Evolutionary conservation across 2,797 vertebrate genomes (phyloP), one percentile per base, ranked within the genome.

Genomic region (Nannoperca australis): DNA sequence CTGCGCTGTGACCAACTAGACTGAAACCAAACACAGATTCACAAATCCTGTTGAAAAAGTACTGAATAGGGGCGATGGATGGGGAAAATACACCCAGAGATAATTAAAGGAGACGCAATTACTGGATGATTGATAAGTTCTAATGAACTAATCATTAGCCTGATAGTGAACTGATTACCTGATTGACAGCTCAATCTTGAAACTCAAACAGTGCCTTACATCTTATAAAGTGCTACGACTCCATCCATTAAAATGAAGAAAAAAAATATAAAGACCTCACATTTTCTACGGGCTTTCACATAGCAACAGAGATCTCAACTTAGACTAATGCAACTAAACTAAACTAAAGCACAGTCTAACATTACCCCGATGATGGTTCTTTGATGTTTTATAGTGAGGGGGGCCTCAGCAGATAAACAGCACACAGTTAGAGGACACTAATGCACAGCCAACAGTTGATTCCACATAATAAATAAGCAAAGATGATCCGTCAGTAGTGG

Each of bases 171-270:
- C 12, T 54, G 66, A 88, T 75, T 47, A 50, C 27, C 27, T 66
- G 59, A 73, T 32, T 69, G 40, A 71, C 2, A 9, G 45, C 42
- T 22, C 83, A 73, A 65, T 76, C 24, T 56, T 74, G 42, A 84
- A 84, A 88, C 6, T 70, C 12, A 84, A 82, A 86, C 62, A 84
- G 80, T 90, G 79, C 73, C 17, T 84, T 54, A 63, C 44, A 83
- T 9, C 20, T 83, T 47, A 85, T 90, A 88, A 92, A 94, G 90
- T 94, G 93, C 91, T 76, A 86, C 18, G 47, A 70, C 50, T 61
- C 60, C 61, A 86, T 38, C 63, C 44, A 67, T 42, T 70, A 15
- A 64, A 78, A 79, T 73, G 17, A 85, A 64, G 22, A 70, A 55
- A 30, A 10, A 62, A 62, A 17, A 27, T 27, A 27, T 27, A 27